phyloP scores from a whole-genome alignment of 2,797 vertebrate species.

The Hapalemur alaotrensis region DNA sequence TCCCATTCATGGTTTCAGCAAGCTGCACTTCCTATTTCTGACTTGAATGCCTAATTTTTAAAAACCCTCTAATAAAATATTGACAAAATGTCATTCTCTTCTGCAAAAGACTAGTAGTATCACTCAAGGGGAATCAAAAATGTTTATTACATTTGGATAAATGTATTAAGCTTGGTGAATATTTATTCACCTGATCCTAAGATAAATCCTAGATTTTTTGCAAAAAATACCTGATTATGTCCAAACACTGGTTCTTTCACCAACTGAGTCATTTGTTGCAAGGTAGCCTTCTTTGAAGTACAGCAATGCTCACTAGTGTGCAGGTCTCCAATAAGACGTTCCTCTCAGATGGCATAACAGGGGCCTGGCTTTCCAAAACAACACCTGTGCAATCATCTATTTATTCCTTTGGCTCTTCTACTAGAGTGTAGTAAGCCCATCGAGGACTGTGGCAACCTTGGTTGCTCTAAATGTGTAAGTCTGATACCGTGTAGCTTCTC shows the following conservation, averaged over 20 bases:
- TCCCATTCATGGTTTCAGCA: slow-evolving; percentile 55
- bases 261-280: rapidly evolving
- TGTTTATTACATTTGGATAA: neutral
- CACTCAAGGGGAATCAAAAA: slow-evolving; percentile 35
- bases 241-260: neutral
- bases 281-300: neutral
- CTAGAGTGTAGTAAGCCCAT: rapidly evolving
- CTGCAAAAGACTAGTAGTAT: slow-evolving; percentile 7
- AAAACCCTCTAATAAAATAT: slow-evolving; percentile 5
- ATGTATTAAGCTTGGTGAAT: neutral
- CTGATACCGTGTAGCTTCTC: neutral
- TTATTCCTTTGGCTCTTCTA: neutral
- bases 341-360: neutral
- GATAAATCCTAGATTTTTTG: neutral
- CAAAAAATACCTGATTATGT: neutral
- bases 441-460: neutral
- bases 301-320: neutral
- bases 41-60: slow-evolving; percentile 58
- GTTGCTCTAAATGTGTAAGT: neutral
- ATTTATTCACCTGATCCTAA: neutral
- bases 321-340: neutral
- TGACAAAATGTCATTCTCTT: slow-evolving; percentile 47
- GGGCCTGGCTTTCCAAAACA: neutral
- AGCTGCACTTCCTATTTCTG: slow-evolving; percentile 51
- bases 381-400: neutral